Base-by-base conservation (phyloP, 92 coral and sea anemone species). In the Plumapathes pennacea region DNA sequence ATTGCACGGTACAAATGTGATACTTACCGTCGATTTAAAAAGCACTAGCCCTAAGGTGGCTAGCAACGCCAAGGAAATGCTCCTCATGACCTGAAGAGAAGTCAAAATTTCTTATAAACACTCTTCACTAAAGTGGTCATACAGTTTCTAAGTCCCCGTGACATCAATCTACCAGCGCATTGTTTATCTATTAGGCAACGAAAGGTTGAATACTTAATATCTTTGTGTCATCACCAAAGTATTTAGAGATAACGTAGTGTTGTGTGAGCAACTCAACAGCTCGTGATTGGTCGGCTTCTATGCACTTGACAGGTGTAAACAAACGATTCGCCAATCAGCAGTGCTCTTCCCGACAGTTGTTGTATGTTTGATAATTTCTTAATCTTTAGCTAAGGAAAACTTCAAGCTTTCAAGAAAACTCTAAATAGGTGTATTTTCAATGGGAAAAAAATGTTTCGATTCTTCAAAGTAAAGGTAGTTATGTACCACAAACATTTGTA, bases 111-210 rank as follows among this genome's bases (percentile, higher is more conserved):
- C 71, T 82, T 78, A 76, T n/a, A 81, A 73, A 67, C 63, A 74
- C 89, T 64, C 63, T 76, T 46, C 71, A 77, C 62, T 70, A 82
- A 89, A 75, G 76, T 71, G 75, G 84, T 31, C 77, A 46, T 57
- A 33, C 33, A 81, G 56, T 64, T 50, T 60, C 80, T 70, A 64
- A 50, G 65, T 49, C 53, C 65, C 87, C 96, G 94, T 94, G 99
- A 94, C 89, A 80, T 76, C 82, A 69, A 69, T 60, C 92, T 80
- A 77, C 94, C 77, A 64, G 81, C 67, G 69, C 83, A 88, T 94
- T 94, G 99, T 94, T 94, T 94, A 89, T 90, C 69, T 78, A 94
- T 94, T 94, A 85, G 96, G 64, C 87, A 85, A 85, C 86, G 77
- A 72, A 66, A 71, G 53, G 40, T 82, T 84, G 90, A 91, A 91